Base-by-base conservation (phyloP, 2,797 vertebrate species). In the Hybognathus amarus region DNA sequence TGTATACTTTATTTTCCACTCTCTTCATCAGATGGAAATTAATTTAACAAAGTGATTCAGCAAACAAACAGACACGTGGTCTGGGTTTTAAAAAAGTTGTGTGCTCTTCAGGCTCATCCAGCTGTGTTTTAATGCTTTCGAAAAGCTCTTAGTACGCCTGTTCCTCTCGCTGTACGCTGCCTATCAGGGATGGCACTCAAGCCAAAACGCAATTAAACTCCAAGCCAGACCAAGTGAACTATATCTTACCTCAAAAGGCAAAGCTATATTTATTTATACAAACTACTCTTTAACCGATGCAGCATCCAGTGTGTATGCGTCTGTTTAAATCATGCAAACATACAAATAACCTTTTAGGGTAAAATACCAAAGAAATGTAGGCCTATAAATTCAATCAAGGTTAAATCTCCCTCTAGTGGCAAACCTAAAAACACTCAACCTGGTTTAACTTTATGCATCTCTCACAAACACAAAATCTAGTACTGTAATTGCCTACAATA, bases 351-450 rank as follows among this genome's bases (percentile, higher is more conserved):
- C n/a, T 24, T 45, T 40, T 61, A 77, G 40, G 5, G 17, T 61
- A 17, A 42, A 45, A 63, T n/a, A 22, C n/a, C n/a, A 17, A 38
- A 40, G 36, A 40, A 22, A 83, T 15, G 8, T 12, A 47, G 24
- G 22, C 40, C 54, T 22, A 52, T 40, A 12, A 59, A 47, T 8
- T 59, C 20, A 50, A 13, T 22, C 15, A 50, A 50, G 67, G 30
- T 59, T 45, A 50, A 52, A 68, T 6, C 73, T 64, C 87, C 81
- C 85, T 52, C 83, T 87, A 54, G 83, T 85, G 87, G 81, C 13
- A 20, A 40, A 30, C 9, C 11, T 52, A 40, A 66, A 56, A n/a
- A 22, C n/a, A 45, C 12, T 63, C 61, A 67, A 68, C 73, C 22
- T 40, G 33, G 27, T 54, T 59, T 47, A 6, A 36, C 30, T 7